These are phyloP conservation scores for Steinernema feltiae DNA, from an alignment of 1,140 invertebrate species.

Conservation along the genomic window DNA sequence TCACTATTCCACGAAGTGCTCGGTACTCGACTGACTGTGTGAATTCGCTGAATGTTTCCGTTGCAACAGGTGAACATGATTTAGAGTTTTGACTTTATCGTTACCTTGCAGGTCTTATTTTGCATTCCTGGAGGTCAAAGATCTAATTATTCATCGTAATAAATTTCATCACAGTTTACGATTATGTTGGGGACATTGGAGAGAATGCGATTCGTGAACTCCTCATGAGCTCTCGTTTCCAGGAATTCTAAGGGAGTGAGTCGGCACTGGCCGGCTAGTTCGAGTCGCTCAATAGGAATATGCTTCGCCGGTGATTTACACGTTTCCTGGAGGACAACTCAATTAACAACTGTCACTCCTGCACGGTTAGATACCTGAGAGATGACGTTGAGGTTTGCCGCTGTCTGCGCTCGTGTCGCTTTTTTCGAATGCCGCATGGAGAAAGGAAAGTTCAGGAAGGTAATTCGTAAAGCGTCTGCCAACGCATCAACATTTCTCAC, in stretches of 20 bases:
- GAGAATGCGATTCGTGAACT: slow-evolving; percentile 23
- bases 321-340: slow-evolving; percentile 22
- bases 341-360: too few relatives aligned
- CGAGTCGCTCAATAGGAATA: slow-evolving; percentile 23
- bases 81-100: background rate
- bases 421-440: slow-evolving; percentile 24
- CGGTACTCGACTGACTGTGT: background rate
- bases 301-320: slow-evolving; percentile 23
- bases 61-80: background rate
- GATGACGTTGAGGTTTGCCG: background rate
- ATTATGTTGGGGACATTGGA: slow-evolving; percentile 22
- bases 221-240: slow-evolving; percentile 27
- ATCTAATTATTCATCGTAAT: slow-evolving; percentile 61
- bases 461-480: slow-evolving; percentile 21
- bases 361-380: too few relatives aligned
- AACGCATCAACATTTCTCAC: slow-evolving; percentile 29
- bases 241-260: slow-evolving; percentile 32
- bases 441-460: slow-evolving; percentile 18
- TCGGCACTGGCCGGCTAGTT: slow-evolving; percentile 31
- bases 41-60: background rate
- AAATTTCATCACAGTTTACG: slow-evolving; percentile 73
- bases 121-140: background rate
- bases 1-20: background rate
- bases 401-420: slow-evolving; percentile 21
- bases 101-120: background rate